Conservation (phyloP, 2,888 invertebrate genomes). For the Ditula angustiorana region DNA sequence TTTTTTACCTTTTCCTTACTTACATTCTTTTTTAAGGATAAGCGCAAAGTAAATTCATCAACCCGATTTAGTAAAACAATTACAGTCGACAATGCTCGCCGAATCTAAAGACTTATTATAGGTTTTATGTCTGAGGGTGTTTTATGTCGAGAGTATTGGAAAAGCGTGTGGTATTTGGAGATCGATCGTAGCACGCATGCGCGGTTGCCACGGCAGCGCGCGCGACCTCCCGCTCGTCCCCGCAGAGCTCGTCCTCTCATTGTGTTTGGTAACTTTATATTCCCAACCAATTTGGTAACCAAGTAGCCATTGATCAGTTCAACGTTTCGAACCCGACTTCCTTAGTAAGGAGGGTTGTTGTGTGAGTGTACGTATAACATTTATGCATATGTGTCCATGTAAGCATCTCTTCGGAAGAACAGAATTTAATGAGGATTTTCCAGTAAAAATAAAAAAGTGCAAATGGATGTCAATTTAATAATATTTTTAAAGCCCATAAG, state of each 20-base stretch:
- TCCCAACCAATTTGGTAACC: background rate
- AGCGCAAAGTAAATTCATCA: no score
- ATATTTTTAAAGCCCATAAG: no score
- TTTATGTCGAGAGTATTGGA: conserved; percentile 50
- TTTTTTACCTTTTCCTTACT: no score
- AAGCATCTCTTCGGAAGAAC: no score
- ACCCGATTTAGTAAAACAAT: background rate
- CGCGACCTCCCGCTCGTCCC: conserved; percentile 37
- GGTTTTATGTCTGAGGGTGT: conserved; percentile 1
- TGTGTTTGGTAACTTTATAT: conserved; percentile 1
- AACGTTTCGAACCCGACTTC: no score
- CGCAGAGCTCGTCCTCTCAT: background rate
- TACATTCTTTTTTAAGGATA: no score
- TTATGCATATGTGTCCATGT: no score
- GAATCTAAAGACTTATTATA: background rate
- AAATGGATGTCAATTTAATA: no score
- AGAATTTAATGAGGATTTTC: no score
- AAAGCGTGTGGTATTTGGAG: conserved; percentile 64
- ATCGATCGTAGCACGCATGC: conserved; percentile 72
- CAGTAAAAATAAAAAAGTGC: no score
- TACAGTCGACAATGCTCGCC: background rate
- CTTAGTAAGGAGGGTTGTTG: no score
- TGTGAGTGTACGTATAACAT: no score
- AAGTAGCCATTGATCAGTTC: conserved; percentile 2
- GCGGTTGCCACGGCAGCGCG: conserved; percentile 42